A percentile compares a stretch with the other conserved stretches of the same genome.
Evolutionary conservation across 2,113 vertebrate genomes (phyloP).

Genomic region (Azemiops feae): DNA sequence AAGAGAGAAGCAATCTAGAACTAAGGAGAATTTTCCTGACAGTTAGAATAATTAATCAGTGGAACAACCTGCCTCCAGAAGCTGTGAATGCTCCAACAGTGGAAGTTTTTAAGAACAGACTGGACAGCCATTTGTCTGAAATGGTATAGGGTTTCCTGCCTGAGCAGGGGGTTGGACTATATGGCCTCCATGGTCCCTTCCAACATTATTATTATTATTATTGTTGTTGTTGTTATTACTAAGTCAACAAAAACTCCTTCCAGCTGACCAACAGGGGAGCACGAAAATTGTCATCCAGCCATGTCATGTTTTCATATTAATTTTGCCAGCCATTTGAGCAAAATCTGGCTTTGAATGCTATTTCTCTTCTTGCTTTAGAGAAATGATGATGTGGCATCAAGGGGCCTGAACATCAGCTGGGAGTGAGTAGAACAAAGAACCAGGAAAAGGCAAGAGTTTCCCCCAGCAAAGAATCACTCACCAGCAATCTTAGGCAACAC

Average conservation of each 20-base stretch:
- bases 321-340: not conserved
- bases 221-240: no score
- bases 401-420: not conserved
- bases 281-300: not conserved
- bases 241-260: not conserved
- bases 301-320: not conserved
- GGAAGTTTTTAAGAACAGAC: no score
- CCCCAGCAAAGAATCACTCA: not conserved
- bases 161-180: no score
- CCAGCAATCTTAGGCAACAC: not conserved
- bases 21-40: no score
- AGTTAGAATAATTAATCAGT: no score
- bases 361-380: not conserved
- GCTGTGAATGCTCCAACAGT: no score
- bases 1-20: no score
- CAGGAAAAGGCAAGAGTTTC: not conserved
- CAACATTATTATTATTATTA: no score
- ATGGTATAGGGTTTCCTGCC: no score
- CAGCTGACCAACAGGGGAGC: not conserved
- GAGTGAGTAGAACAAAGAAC: not conserved
- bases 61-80: no score
- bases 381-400: not conserved
- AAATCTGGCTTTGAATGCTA: not conserved
- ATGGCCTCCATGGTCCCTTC: no score
- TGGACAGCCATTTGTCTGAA: no score